These are phyloP conservation scores for Sepiola atlantica DNA, from an alignment of 2,888 invertebrate species.

Conservation along the genomic window DNA sequence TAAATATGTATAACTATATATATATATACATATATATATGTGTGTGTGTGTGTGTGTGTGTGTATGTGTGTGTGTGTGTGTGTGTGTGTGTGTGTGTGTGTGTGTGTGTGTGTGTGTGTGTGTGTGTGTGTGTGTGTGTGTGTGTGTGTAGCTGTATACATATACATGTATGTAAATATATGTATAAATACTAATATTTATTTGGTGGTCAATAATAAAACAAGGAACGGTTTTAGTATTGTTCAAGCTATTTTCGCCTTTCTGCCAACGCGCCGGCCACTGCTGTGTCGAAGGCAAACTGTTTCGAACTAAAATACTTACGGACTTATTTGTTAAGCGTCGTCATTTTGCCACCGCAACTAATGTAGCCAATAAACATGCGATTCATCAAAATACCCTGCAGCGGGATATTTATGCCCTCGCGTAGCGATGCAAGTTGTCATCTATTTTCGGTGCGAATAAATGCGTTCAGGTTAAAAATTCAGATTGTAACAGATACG, in stretches of 20 bases:
- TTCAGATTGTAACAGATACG: background rate
- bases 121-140: too few species aligned
- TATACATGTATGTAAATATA: background rate
- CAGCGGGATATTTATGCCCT: background rate
- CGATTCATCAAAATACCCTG: background rate
- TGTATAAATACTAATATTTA: background rate
- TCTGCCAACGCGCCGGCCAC: background rate
- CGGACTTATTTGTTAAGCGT: background rate
- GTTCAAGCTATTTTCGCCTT: background rate
- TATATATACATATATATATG: too few species aligned
- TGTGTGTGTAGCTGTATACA: too few species aligned
- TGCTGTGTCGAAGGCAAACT: background rate
- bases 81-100: too few species aligned
- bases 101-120: too few species aligned
- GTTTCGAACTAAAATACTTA: background rate
- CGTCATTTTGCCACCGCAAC: background rate
- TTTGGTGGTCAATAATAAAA: background rate
- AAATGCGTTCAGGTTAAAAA: background rate
- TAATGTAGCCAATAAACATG: background rate
- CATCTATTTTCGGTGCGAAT: background rate
- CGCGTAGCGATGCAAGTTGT: background rate
- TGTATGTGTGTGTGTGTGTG: too few species aligned
- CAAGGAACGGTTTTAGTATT: background rate
- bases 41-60: too few species aligned
- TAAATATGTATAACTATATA: too few species aligned